Conservation (phyloP, 2,113 vertebrate genomes). For the Burhinus bistriatus region DNA sequence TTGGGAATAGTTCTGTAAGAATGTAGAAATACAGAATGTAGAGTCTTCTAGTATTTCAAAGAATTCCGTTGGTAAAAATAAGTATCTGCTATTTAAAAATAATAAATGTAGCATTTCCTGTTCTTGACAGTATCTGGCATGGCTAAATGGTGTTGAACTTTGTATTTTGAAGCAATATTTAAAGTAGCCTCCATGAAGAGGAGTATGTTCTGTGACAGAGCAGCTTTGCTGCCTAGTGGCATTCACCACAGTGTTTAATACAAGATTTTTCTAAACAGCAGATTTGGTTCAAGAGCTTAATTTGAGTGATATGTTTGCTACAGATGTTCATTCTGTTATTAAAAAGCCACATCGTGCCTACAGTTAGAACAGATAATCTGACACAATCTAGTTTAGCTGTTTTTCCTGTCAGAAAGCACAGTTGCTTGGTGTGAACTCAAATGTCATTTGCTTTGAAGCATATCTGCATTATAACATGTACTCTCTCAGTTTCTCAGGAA, state of each 20-base stretch:
- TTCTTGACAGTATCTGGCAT: neutral
- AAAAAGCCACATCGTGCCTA: neutral
- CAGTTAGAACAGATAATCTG: neutral
- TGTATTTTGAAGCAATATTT: neutral
- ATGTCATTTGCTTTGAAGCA: slow-evolving; percentile 22
- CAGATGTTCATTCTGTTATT: neutral
- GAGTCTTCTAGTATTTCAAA: neutral
- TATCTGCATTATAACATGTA: slow-evolving; percentile 5
- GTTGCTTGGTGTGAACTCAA: neutral
- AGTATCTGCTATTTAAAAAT: neutral
- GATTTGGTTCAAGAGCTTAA: neutral
- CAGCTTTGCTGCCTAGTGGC: neutral
- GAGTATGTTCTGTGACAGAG: neutral
- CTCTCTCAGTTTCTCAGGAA: slow-evolving; percentile 25
- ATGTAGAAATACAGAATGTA: neutral
- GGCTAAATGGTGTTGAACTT: neutral
- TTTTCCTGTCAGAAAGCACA: neutral
- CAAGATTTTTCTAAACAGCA: neutral
- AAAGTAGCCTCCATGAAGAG: neutral
- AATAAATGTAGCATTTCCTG: neutral
- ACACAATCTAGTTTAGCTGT: neutral
- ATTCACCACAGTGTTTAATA: neutral
- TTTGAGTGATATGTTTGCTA: neutral
- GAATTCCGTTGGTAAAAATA: neutral
- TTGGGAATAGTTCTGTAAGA: neutral